phyloP scores from a whole-genome alignment of 1,140 invertebrate genomes.

The Dreissena rostriformis region DNA sequence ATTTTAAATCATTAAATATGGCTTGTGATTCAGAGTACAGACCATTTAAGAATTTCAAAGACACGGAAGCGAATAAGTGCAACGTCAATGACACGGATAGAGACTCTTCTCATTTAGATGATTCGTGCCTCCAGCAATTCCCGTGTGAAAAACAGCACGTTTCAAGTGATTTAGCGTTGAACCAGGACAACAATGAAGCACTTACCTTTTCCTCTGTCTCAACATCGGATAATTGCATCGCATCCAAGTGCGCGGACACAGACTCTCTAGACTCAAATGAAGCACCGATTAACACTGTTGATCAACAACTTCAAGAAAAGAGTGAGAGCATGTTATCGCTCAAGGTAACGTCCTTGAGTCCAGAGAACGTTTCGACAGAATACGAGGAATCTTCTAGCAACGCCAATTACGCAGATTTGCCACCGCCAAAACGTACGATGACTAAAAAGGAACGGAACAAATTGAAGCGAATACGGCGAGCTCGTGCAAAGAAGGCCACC shows the following conservation, averaged over 20 bases:
- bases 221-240: neutral
- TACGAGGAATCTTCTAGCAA: constrained; percentile 37
- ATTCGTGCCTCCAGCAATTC: too few relatives aligned
- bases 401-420: constrained; percentile 27
- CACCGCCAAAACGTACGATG: constrained; percentile 14
- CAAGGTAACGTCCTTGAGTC: neutral
- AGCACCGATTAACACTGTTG: neutral
- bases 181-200: neutral
- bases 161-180: too few relatives aligned
- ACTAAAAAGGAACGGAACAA: constrained; percentile 36
- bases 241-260: too few relatives aligned
- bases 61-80: too few relatives aligned
- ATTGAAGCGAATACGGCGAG: constrained; percentile 25
- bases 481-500: constrained; percentile 35
- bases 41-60: too few relatives aligned
- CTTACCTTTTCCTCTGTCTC: neutral
- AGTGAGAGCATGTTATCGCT: neutral
- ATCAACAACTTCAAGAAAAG: neutral
- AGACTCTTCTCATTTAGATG: too few relatives aligned
- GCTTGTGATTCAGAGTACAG: too few relatives aligned
- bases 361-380: neutral
- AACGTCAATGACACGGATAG: too few relatives aligned
- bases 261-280: neutral
- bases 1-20: too few relatives aligned
- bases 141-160: too few relatives aligned